Conservation (phyloP, 1,140 invertebrate species). For the Agrypnia vestita region DNA sequence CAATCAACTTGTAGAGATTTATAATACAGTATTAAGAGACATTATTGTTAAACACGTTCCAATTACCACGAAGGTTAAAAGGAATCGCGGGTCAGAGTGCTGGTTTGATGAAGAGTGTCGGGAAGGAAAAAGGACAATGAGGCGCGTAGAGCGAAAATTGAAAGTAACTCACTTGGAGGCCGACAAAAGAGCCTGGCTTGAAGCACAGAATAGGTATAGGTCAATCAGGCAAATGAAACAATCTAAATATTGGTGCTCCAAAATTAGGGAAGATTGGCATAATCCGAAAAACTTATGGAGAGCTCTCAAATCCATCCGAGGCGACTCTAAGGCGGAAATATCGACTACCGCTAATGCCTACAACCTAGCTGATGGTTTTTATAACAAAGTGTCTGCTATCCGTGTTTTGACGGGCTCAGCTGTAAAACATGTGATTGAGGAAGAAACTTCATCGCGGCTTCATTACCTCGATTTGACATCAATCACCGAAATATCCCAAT, state of each 20-base stretch:
- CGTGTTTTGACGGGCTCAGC: not conserved
- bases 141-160: not conserved
- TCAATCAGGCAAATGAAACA: not conserved
- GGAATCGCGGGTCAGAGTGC: not conserved
- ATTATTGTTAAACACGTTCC: not conserved
- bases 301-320: not conserved
- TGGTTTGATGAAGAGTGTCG: slow-evolving; percentile 4
- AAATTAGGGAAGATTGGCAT: not conserved
- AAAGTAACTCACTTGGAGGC: not conserved
- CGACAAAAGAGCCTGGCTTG: not conserved
- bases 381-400: not conserved
- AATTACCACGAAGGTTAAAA: not conserved
- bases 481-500: not conserved
- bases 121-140: not conserved
- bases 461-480: not conserved
- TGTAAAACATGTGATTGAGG: not conserved
- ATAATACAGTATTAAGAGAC: not conserved
- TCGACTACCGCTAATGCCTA: not conserved
- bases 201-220: not conserved
- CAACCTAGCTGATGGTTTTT: not conserved
- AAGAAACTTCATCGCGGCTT: not conserved
- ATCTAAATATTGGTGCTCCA: not conserved
- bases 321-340: not conserved
- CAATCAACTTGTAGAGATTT: not conserved
- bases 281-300: not conserved